Conservation (phyloP, 2,888 invertebrate genomes). For the Uropetala carovei region DNA sequence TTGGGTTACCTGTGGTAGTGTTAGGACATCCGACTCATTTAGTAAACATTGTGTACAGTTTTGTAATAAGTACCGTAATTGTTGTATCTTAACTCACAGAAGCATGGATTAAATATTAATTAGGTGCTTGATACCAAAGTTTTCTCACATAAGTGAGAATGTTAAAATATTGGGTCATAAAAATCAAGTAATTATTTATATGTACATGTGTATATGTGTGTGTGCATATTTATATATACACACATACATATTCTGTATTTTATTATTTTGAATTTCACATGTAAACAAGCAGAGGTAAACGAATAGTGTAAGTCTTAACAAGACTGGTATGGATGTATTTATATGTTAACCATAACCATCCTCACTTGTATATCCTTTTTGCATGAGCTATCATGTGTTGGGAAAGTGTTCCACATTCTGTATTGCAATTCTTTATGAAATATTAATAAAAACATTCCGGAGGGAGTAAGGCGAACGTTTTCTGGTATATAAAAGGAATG, state of each 20-base stretch:
- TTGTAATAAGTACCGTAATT: conserved; percentile 58
- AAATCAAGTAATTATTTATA: conserved; percentile 1
- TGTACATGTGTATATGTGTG: no score
- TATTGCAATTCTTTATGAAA: conserved; percentile 4
- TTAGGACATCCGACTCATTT: conserved; percentile 17
- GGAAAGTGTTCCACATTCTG: not conserved
- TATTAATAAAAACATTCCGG: conserved; percentile 8
- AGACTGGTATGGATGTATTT: not conserved
- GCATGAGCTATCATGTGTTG: conserved; percentile 14
- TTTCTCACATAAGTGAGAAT: conserved; percentile 34
- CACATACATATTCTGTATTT: conserved; percentile 59
- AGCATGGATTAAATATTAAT: conserved; percentile 57
- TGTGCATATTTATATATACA: not conserved
- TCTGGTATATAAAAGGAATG: not conserved
- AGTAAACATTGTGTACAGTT: conserved; percentile 58
- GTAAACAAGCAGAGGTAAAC: not conserved
- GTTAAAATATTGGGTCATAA: conserved; percentile 31
- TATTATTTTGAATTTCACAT: conserved; percentile 38
- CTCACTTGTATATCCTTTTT: not conserved
- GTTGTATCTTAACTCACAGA: conserved; percentile 34
- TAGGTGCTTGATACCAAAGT: conserved; percentile 63
- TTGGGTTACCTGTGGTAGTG: conserved; percentile 33
- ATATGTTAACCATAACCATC: not conserved
- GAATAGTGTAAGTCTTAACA: not conserved
- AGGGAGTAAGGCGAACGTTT: not conserved